Conservation (phyloP, 1,140 invertebrate species). For the Sycobia sp. region DNA sequence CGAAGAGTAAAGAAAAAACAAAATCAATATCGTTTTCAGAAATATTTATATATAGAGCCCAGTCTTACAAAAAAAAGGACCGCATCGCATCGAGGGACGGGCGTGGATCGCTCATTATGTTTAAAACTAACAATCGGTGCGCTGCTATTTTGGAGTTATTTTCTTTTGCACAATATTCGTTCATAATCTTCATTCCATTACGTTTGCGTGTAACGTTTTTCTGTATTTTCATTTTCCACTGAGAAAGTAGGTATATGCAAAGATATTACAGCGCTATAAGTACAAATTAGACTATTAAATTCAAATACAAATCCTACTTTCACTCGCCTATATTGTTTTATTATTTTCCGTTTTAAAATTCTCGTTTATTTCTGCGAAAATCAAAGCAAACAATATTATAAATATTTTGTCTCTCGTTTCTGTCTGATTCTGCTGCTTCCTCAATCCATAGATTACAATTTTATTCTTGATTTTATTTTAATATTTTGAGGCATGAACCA, state of each 20-base stretch:
- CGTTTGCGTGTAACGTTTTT: slow-evolving; percentile 34
- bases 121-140: slow-evolving; percentile 57
- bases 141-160: slow-evolving; percentile 46
- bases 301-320: slow-evolving; percentile 63
- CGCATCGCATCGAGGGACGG: slow-evolving; percentile 59
- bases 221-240: slow-evolving; percentile 46
- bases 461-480: slow-evolving; percentile 46
- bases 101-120: slow-evolving; percentile 55
- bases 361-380: slow-evolving; percentile 55
- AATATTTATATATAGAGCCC: slow-evolving; percentile 63
- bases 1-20: slow-evolving; percentile 35
- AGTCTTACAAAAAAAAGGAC: slow-evolving; percentile 63
- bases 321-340: slow-evolving; percentile 52
- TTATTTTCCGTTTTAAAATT: slow-evolving; percentile 38
- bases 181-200: slow-evolving; percentile 47
- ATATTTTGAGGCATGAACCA: slow-evolving; percentile 57
- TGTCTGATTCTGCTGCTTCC: slow-evolving; percentile 28
- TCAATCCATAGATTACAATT: slow-evolving; percentile 42
- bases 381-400: slow-evolving; percentile 60
- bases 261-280: slow-evolving; percentile 57
- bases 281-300: slow-evolving; percentile 60
- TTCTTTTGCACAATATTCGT: slow-evolving; percentile 41
- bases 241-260: slow-evolving; percentile 53
- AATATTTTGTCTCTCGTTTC: slow-evolving; percentile 45
- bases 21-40: slow-evolving; percentile 52